A percentile compares a stretch with the other conserved stretches of the same genome.
phyloP scores from a whole-genome alignment of 2,113 vertebrate genomes.

The Menura novaehollandiae region DNA sequence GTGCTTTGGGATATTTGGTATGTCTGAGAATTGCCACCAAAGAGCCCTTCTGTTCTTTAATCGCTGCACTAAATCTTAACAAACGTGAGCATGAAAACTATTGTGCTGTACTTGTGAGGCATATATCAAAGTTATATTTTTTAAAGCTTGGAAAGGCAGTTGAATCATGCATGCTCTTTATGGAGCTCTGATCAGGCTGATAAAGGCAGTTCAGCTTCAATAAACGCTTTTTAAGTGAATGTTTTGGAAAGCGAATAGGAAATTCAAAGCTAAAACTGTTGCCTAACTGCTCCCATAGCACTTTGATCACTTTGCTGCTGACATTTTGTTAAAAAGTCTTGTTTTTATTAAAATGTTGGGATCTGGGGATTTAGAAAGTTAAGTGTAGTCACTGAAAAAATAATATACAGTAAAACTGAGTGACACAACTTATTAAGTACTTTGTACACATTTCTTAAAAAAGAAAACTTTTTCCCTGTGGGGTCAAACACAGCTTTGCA shows the following conservation, averaged over 20 bases:
- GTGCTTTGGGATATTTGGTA: conserved; percentile 79
- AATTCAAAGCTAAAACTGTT: conserved; percentile 77
- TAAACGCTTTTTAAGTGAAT: conserved; percentile 79
- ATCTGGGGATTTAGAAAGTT: conserved; percentile 73
- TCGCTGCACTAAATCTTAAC: conserved; percentile 78
- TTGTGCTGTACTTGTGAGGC: conserved; percentile 74
- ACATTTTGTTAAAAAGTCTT: conserved; percentile 79
- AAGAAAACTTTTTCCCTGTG: conserved; percentile 62
- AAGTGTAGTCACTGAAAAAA: conserved; percentile 70
- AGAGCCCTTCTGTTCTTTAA: conserved; percentile 79
- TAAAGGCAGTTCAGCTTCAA: conserved; percentile 82
- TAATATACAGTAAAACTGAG: conserved; percentile 64
- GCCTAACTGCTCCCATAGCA: conserved; percentile 73
- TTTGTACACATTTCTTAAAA: conserved; percentile 71
- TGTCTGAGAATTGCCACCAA: conserved; percentile 78
- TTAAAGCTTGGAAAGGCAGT: conserved; percentile 72
- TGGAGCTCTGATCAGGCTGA: conserved; percentile 78
- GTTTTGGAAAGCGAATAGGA: conserved; percentile 76
- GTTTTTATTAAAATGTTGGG: conserved; percentile 80
- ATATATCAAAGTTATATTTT: conserved; percentile 80
- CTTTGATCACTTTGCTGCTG: conserved; percentile 77
- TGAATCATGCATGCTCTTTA: conserved; percentile 83
- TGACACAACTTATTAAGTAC: conserved; percentile 72
- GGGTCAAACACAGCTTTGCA: conserved; percentile 64
- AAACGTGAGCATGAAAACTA: conserved; percentile 82